Percentiles rank a stretch among this genome's conserved stretches.
phyloP scores from a whole-genome alignment of 2,888 invertebrate species.

The Perithous albicinctus region DNA sequence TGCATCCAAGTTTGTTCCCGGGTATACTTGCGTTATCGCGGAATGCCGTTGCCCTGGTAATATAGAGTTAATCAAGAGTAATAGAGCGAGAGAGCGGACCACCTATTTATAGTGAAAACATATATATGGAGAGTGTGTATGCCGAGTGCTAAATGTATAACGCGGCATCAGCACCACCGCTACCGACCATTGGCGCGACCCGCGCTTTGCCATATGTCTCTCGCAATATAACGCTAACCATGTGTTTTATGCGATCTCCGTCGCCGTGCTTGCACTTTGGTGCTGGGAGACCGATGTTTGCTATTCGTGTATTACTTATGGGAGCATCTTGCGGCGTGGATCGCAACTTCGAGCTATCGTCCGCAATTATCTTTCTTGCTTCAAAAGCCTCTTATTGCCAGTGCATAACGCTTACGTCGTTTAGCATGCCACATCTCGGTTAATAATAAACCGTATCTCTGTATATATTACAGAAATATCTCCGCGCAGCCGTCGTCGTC shows the following conservation, averaged over 20 bases:
- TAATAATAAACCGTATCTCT: conserved; percentile 37
- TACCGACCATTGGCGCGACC: conserved; percentile 16
- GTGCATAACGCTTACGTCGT: conserved; percentile 18
- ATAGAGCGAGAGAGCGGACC: conserved; percentile 74
- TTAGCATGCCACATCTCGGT: conserved; percentile 1
- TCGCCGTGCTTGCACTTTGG: not conserved
- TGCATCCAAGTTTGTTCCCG: conserved; percentile 25
- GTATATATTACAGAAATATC: no score
- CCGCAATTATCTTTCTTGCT: conserved; percentile 16
- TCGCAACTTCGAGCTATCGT: conserved; percentile 31
- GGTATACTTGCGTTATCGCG: conserved; percentile 71
- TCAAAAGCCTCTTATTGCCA: conserved; percentile 36
- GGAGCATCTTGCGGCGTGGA: conserved; percentile 6
- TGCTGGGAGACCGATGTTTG: not conserved
- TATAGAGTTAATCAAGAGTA: conserved; percentile 78
- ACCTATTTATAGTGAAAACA: conserved; percentile 78
- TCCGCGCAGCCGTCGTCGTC: no score
- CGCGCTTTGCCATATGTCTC: conserved; percentile 28
- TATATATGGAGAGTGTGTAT: conserved; percentile 62
- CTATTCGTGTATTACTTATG: not conserved
- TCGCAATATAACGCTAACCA: conserved; percentile 48
- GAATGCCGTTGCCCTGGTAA: conserved; percentile 76
- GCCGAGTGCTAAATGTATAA: conserved; percentile 3
- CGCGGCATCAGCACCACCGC: not conserved
- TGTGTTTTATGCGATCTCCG: conserved; percentile 43